phyloP scores from a whole-genome alignment of 2,888 invertebrate genomes.

The Hybos culiciformis region DNA sequence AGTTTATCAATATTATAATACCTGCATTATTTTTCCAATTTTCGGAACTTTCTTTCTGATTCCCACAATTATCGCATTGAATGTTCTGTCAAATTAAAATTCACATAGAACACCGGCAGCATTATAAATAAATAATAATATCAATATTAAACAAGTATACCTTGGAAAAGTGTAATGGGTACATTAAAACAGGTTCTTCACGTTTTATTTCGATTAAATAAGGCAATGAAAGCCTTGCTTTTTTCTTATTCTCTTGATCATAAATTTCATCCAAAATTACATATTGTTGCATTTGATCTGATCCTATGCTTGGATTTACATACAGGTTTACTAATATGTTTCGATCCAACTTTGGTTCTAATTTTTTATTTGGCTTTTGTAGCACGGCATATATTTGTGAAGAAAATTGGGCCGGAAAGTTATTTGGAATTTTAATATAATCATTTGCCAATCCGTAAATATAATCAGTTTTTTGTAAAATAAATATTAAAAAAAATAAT shows the following conservation, averaged over 20 bases:
- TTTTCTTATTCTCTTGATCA: constrained; percentile 16
- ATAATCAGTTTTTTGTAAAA: too few species aligned
- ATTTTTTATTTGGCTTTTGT: background rate
- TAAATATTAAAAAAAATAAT: too few species aligned
- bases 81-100: background rate
- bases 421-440: too few species aligned
- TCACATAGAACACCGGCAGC: background rate
- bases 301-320: constrained; percentile 17
- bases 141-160: constrained; percentile 8
- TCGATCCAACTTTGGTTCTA: constrained; percentile 14
- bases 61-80: background rate
- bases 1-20: too few species aligned
- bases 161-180: constrained; percentile 21
- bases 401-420: too few species aligned
- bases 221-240: constrained; percentile 21
- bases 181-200: constrained; percentile 22
- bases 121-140: background rate
- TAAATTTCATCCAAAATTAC: constrained; percentile 22
- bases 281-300: constrained; percentile 18
- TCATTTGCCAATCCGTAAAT: too few species aligned
- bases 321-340: constrained; percentile 21
- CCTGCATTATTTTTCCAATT: too few species aligned
- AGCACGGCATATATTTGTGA: too few species aligned
- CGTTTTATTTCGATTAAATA: constrained; percentile 22
- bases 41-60: too few species aligned